Evolutionary conservation across 1,140 invertebrate genomes (phyloP), one percentile per base, ranked within the genome.

Genomic region (Potamilus streckersoni): DNA sequence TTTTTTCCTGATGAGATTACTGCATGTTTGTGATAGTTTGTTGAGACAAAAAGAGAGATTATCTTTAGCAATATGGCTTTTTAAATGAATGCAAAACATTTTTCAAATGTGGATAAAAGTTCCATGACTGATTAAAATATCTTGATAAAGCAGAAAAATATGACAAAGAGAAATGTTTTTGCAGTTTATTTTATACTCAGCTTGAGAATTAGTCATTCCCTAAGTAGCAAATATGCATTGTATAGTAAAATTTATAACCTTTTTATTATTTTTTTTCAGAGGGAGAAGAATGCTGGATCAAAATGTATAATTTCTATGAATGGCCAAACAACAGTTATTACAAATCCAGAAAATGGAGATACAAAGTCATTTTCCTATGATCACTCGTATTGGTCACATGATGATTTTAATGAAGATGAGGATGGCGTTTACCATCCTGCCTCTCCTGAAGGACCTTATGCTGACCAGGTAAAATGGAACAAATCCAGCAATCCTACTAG

Each of bases 371-470:
- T 92, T 84, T 88, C 92, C 15, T 93, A 91, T 83, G 92, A 93
- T 84, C 88, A 91, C 78, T 91, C 90, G 65, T 93, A 93, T 82
- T 93, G 93, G 93, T 93, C 92, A 66, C 92, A 93, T 85, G 92
- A 93, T 82, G 92, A 92, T 0, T 93, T 81, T 79, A 90, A 83
- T 63, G 90, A 91, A 74, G 82, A 87, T 57, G 75, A 82, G 16
- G 90, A 91, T 77, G 93, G 92, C 8, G 89, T 91, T 74, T 89
- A 87, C 57, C 80, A 78, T 17, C 78, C 90, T 6, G 89, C 91
- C 74, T 67, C 78, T 1, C 71, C 73, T 13, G 86, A 84, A 59
- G 80, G 85, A 2, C 90, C 91, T 68, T 89, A 90, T 80, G 85
- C 85, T 57, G 92, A 92, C 82, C 92, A 92, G 87, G 91, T 92